phyloP scores from a whole-genome alignment of 2,113 vertebrate genomes.

The Gymnarchus niloticus region DNA sequence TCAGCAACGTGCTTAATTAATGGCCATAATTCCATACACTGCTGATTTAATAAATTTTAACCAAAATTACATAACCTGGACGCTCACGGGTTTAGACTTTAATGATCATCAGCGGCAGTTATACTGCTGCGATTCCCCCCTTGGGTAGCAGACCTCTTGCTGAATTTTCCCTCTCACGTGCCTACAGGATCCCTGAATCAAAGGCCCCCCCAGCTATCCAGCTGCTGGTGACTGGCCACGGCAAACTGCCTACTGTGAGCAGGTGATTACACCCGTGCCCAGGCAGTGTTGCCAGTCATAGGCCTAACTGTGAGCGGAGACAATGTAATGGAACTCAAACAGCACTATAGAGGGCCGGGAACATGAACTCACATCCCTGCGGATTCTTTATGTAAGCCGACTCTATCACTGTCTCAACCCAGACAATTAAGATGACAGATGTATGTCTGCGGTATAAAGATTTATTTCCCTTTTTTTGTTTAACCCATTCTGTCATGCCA shows the following conservation, averaged over 20 bases:
- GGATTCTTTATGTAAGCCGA: neutral
- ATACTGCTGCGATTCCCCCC: neutral
- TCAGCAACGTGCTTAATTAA: neutral
- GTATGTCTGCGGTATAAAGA: neutral
- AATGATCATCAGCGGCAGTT: neutral
- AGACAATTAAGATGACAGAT: neutral
- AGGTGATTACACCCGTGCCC: neutral
- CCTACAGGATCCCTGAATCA: neutral
- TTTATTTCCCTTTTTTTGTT: neutral
- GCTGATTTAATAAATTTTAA: neutral
- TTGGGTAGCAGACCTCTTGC: neutral
- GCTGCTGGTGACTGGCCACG: neutral
- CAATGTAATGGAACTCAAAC: neutral
- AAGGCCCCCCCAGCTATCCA: neutral
- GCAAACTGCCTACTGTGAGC: neutral
- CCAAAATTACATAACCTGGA: neutral
- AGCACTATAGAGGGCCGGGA: neutral
- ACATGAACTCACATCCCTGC: neutral
- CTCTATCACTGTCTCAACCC: neutral
- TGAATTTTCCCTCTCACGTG: neutral
- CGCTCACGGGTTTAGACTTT: neutral
- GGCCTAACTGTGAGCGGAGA: no score
- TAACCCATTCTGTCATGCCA: neutral
- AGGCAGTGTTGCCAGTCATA: neutral
- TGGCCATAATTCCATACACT: neutral